Conservation (phyloP, 2,888 invertebrate genomes). For the Chamaedrilus cognettii region DNA sequence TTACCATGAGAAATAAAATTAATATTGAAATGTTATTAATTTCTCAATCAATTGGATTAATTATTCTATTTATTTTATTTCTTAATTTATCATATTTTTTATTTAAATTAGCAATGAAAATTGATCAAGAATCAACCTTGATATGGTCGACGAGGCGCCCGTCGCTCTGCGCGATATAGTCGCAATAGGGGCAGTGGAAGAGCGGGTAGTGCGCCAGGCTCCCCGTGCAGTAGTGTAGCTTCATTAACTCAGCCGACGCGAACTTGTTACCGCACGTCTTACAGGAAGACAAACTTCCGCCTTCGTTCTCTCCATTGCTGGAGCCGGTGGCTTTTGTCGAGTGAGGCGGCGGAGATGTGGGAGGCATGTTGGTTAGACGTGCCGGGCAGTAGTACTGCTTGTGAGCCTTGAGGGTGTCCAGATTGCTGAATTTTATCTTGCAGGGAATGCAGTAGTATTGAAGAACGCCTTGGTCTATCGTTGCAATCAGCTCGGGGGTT, state of each 20-base stretch:
- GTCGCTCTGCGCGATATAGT: conserved; percentile 55
- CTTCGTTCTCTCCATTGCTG: too few species aligned
- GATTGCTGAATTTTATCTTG: conserved; percentile 91
- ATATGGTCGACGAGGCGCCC: conserved; percentile 67
- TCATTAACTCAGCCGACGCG: conserved; percentile 50
- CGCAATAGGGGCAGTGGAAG: conserved; percentile 54
- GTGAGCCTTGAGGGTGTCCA: conserved; percentile 91
- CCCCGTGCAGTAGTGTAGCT: conserved; percentile 55
- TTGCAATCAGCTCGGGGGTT: conserved; percentile 20
- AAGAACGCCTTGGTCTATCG: conserved; percentile 25
- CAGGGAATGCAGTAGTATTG: conserved; percentile 76
- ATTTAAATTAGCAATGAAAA: too few species aligned
- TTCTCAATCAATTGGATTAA: too few species aligned
- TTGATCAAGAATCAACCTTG: too few species aligned
- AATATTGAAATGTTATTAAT: too few species aligned
- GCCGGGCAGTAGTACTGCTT: conserved; percentile 91
- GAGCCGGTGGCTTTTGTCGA: too few species aligned
- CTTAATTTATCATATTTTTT: too few species aligned
- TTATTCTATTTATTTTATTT: too few species aligned
- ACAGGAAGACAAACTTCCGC: conserved; percentile 38
- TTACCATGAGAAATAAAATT: too few species aligned
- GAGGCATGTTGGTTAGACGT: too few species aligned
- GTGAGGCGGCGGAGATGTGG: too few species aligned
- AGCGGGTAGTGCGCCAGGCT: conserved; percentile 77
- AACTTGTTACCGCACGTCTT: conserved; percentile 52